phyloP scores from a whole-genome alignment of 2,888 invertebrate species.

The Anodontia alba region DNA sequence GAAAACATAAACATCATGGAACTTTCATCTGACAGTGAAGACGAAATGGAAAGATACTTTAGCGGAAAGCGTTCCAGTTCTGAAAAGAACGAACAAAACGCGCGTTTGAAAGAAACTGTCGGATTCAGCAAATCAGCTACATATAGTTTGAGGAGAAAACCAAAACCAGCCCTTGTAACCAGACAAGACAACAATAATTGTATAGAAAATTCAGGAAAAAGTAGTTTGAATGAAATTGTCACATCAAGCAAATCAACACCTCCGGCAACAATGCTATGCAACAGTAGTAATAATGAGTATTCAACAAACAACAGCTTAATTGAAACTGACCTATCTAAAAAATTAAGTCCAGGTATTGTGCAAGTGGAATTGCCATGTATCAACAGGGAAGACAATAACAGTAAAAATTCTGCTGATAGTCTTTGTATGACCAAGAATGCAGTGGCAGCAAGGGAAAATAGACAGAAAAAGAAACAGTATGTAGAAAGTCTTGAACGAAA shows the following conservation, averaged over 20 bases:
- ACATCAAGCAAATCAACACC: not conserved
- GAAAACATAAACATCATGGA: conserved; percentile 15
- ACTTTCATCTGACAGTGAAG: conserved; percentile 26
- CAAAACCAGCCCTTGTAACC: no score
- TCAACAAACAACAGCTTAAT: no score
- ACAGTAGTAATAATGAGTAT: not conserved
- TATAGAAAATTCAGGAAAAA: not conserved
- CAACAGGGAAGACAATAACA: no score
- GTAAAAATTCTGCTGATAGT: no score
- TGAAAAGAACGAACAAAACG: not conserved
- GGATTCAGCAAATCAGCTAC: not conserved
- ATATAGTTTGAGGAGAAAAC: not conserved
- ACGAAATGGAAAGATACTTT: conserved; percentile 15
- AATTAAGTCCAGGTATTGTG: no score
- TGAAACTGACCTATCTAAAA: no score
- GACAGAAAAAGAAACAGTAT: conserved; percentile 66
- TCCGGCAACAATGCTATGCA: not conserved
- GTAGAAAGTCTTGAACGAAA: conserved; percentile 44
- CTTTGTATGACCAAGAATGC: conserved; percentile 61
- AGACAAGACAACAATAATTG: no score
- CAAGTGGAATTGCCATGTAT: no score
- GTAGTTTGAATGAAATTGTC: not conserved
- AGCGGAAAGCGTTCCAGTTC: not conserved
- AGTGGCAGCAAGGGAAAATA: conserved; percentile 58
- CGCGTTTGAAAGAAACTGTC: no score